These are phyloP conservation scores for Bombus terrestris DNA, from an alignment of 1,140 invertebrate genomes.

Conservation along the genomic window DNA sequence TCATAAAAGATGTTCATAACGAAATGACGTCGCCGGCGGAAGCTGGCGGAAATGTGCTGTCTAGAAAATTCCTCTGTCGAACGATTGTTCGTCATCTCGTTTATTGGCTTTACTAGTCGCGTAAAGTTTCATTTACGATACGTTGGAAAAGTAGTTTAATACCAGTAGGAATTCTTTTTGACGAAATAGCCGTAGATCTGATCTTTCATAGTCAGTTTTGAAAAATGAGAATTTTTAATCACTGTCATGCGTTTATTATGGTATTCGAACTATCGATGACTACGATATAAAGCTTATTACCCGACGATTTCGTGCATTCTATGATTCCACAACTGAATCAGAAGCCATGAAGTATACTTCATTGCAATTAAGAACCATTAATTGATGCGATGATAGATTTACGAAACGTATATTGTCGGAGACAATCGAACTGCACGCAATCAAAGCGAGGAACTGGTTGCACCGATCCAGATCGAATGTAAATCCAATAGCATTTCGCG, in stretches of 20 bases:
- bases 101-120: constrained; percentile 4
- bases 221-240: too few relatives aligned
- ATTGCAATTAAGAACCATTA: neutral
- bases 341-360: neutral
- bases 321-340: neutral
- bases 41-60: constrained; percentile 47
- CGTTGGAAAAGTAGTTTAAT: neutral
- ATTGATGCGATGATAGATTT: neutral
- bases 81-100: neutral
- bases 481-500: constrained; percentile 4
- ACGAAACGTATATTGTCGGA: neutral
- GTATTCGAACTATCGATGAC: too few relatives aligned
- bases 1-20: constrained; percentile 57
- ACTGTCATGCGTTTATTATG: too few relatives aligned
- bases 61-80: constrained; percentile 16
- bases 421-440: neutral
- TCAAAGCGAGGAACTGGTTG: neutral
- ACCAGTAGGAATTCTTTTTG: too few relatives aligned
- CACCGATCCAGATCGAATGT: constrained; percentile 2
- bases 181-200: too few relatives aligned
- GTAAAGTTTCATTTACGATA: constrained; percentile 14
- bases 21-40: constrained; percentile 31
- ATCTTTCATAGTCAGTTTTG: too few relatives aligned
- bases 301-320: too few relatives aligned
- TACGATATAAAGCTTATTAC: too few relatives aligned